phyloP scores from a whole-genome alignment of 1,140 invertebrate species.

The Trachelipus rathkii region DNA sequence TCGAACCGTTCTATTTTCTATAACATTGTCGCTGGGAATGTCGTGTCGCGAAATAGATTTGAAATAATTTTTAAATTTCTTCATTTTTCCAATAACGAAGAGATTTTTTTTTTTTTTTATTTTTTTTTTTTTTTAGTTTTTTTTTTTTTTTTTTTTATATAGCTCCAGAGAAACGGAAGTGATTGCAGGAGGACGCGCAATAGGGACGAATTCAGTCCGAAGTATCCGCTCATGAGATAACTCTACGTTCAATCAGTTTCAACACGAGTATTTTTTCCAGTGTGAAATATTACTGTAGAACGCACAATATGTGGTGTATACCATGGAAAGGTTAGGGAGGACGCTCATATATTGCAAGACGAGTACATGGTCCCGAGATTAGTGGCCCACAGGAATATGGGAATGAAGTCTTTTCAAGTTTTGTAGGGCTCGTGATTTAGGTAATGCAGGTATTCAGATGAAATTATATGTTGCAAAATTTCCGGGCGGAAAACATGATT shows the following conservation, averaged over 20 bases:
- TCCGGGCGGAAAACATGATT: too few species aligned
- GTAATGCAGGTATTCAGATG: conserved; percentile 26
- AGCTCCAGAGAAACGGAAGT: too few species aligned
- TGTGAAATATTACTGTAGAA: conserved; percentile 29
- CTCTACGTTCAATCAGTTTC: conserved; percentile 35
- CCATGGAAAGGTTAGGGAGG: too few species aligned
- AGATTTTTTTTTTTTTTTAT: too few species aligned
- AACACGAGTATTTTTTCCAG: conserved; percentile 33
- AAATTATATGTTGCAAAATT: too few species aligned
- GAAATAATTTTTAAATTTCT: conserved; percentile 28
- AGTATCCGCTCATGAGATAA: conserved; percentile 17
- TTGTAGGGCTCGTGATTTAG: conserved; percentile 31
- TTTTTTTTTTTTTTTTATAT: too few species aligned
- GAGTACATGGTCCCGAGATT: conserved; percentile 35
- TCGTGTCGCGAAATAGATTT: conserved; percentile 33
- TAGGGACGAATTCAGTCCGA: conserved; percentile 35
- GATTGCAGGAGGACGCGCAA: conserved; percentile 20
- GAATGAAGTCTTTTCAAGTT: conserved; percentile 38
- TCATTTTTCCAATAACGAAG: conserved; percentile 32
- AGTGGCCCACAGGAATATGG: conserved; percentile 34
- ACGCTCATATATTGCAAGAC: too few species aligned
- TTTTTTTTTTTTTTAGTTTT: too few species aligned
- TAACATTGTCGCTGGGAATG: conserved; percentile 20
- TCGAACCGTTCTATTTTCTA: conserved; percentile 20
- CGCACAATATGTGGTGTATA: too few species aligned